Conservation (phyloP, 2,888 invertebrate genomes). For the Lepidochrysops patricia region DNA sequence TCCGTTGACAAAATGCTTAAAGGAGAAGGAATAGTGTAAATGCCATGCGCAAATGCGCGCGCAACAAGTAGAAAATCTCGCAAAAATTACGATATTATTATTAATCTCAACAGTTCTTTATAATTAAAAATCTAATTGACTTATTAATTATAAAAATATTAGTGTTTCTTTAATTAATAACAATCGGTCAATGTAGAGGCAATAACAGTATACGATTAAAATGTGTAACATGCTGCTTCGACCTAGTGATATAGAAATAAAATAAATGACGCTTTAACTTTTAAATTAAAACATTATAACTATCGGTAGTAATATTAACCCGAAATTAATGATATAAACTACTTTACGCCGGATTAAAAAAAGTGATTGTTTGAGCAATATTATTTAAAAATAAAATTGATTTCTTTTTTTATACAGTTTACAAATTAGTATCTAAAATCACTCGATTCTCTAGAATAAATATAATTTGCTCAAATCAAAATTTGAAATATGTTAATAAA, state of each 20-base stretch:
- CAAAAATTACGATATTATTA: neutral
- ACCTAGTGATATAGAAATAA: neutral
- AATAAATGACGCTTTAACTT: neutral
- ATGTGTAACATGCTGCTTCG: neutral
- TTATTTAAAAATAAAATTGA: neutral
- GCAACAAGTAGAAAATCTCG: neutral
- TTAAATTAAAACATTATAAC: too few relatives aligned
- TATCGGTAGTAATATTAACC: too few relatives aligned
- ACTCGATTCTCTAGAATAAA: neutral
- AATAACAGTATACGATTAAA: neutral
- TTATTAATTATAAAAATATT: neutral
- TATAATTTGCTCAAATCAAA: neutral
- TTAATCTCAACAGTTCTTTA: neutral
- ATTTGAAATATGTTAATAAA: neutral
- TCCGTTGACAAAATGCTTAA: neutral
- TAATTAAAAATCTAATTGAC: neutral
- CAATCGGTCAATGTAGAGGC: neutral
- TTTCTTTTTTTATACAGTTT: neutral
- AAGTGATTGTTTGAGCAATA: neutral
- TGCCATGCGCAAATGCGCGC: slow-evolving; percentile 2
- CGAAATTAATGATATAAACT: neutral
- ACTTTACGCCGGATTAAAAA: neutral
- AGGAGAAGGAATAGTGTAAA: neutral
- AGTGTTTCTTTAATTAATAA: neutral
- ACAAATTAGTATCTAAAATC: neutral